phyloP scores from a whole-genome alignment of 2,797 vertebrate species.

The Poeciliopsis paucimaculata region DNA sequence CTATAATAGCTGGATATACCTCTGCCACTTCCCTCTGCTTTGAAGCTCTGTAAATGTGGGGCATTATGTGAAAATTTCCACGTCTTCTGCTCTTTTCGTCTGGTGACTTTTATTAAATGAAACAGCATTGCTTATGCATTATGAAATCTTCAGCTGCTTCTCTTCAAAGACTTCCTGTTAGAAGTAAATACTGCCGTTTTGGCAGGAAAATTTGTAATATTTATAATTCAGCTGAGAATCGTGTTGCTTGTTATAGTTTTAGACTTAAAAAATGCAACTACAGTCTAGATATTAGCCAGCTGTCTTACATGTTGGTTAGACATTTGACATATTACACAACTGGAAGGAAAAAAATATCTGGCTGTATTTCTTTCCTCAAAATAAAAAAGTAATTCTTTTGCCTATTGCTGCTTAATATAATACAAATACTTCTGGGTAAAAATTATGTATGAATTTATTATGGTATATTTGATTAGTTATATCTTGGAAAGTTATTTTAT shows the following conservation, averaged over 20 bases:
- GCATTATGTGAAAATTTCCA: constrained; percentile 18
- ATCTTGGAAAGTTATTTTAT: not conserved
- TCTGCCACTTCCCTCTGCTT: not conserved
- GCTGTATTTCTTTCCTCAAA: no score
- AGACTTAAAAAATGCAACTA: not conserved
- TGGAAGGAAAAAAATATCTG: not conserved
- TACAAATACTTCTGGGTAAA: not conserved
- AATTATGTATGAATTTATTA: not conserved
- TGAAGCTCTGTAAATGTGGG: constrained; percentile 21
- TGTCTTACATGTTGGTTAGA: not conserved
- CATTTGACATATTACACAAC: not conserved
- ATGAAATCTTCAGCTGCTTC: constrained; percentile 27
- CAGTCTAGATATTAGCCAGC: not conserved
- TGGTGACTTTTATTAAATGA: constrained; percentile 31
- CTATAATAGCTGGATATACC: not conserved
- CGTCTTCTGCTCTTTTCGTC: constrained; percentile 3
- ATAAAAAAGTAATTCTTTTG: not conserved
- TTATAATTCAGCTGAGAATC: constrained; percentile 16
- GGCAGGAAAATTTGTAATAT: constrained; percentile 34
- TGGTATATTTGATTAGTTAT: not conserved
- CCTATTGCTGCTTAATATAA: not conserved
- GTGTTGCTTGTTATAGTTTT: not conserved
- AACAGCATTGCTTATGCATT: constrained; percentile 45
- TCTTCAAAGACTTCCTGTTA: constrained; percentile 43
- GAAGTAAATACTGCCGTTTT: constrained; percentile 29